Percentiles rank a stretch among this genome's conserved stretches.
These are phyloP conservation scores for Sebastes vulpes DNA, from an alignment of 2,797 vertebrate genomes.

Conservation along the genomic window DNA sequence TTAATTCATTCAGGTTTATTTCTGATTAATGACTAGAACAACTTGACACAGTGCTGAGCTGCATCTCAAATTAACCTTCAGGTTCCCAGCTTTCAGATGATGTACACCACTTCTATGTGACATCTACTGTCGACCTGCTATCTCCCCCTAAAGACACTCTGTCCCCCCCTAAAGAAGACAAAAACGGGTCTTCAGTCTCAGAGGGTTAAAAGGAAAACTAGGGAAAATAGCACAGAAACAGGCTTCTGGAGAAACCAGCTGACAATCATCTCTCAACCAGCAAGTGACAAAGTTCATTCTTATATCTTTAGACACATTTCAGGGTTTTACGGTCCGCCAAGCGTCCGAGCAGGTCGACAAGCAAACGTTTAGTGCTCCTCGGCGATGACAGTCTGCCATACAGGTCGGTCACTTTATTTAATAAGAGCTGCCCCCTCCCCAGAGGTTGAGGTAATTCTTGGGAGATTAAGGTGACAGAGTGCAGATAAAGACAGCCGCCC, in stretches of 20 bases:
- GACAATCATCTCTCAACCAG: not conserved
- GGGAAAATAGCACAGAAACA: not conserved
- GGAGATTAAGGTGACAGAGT: slow-evolving; percentile 71
- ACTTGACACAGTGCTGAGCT: too few relatives aligned
- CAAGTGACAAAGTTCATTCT: not conserved
- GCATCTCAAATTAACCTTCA: too few relatives aligned
- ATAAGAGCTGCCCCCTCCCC: slow-evolving; percentile 36
- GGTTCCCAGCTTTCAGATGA: too few relatives aligned
- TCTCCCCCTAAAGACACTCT: too few relatives aligned
- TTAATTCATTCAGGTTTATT: fast-evolving
- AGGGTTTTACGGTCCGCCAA: not conserved
- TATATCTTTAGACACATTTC: slow-evolving; percentile 1
- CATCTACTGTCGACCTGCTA: too few relatives aligned
- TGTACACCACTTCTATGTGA: too few relatives aligned
- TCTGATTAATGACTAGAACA: too few relatives aligned
- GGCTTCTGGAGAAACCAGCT: not conserved
- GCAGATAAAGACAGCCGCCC: slow-evolving; percentile 51
- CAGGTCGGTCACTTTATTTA: slow-evolving; percentile 65
- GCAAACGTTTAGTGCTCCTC: slow-evolving; percentile 2
- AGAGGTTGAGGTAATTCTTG: slow-evolving; percentile 57
- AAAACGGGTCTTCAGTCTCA: too few relatives aligned
- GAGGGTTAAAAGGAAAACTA: not conserved
- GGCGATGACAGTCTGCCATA: slow-evolving; percentile 38
- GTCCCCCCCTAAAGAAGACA: too few relatives aligned
- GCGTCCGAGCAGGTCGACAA: not conserved